Evolutionary conservation across 2,797 vertebrate genomes (phyloP), one percentile per base, ranked within the genome.

Genomic region (Gymnodraco acuticeps): DNA sequence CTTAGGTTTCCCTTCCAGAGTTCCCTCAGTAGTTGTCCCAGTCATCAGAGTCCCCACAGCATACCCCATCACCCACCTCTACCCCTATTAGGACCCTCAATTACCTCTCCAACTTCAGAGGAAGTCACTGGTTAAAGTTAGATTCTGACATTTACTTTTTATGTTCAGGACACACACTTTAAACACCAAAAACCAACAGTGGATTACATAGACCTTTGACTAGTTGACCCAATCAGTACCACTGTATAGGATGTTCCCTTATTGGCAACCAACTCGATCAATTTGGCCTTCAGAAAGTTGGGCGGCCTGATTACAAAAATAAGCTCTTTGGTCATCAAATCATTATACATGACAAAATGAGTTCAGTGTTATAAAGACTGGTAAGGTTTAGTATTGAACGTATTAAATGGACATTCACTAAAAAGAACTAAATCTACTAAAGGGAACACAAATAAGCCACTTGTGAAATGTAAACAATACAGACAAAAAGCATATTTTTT

Each of bases 1-100:
- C 72, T 83, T 80, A 92, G 89, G 91, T 87, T 91, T 91, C 73
- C 81, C 82, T 64, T 86, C 89, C 78, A 86, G 88, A 87, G 70
- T 92, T 75, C 75, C 89, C 87, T 85, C 90, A 81, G 80, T 93
- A 87, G 81, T 93, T 78, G 51, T 90, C 68, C 90, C 90, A 13
- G 33, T 92, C 85, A 88, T 92, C 88, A 63, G 84, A 79, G 56
- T 89, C 56, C 88, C 87, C 70, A 56, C 87, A 20, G 4, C 83
- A 46, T 92, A 73, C 70, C 87, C 90, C 20, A 2, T 90, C 84
- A 70, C 84, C 67, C 87, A 90, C 78, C 83, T 90, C 42, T 86
- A 79, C 84, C 87, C 87, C 1, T 87, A 89, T 70, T 91, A 92
- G 66, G 74, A 82, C 73, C 16, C 72, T 16, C 16, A n/a, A 13